A percentile compares a stretch with the other conserved stretches of the same genome.
These are phyloP conservation scores for Turritopsis rubra DNA, from an alignment of 30 jellyfish, hydroid and myxozoan genomes.

Conservation along the genomic window DNA sequence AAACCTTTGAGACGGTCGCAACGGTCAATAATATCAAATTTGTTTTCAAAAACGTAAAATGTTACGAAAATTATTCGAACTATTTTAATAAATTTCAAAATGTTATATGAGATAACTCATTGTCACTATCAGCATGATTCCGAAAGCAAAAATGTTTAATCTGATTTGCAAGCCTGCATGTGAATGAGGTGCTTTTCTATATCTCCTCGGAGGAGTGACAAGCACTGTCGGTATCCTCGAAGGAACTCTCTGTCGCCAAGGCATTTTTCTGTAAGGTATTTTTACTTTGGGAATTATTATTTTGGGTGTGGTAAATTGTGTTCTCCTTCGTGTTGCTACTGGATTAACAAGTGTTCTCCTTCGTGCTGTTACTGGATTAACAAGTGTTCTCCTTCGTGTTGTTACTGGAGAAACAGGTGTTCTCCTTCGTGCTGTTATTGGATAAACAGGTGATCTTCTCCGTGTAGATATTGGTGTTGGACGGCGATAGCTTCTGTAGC, in stretches of 20 bases:
- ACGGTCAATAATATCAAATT: no score
- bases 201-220: not conserved
- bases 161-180: not conserved
- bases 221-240: not conserved
- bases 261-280: not conserved
- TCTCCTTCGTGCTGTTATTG: not conserved
- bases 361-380: not conserved
- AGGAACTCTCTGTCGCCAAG: not conserved
- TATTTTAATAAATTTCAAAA: not conserved
- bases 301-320: not conserved
- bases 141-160: not conserved
- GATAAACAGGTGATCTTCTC: not conserved
- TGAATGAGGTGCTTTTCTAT: not conserved
- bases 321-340: not conserved
- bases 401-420: not conserved
- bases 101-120: no score
- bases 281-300: not conserved
- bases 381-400: not conserved
- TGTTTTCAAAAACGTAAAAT: no score
- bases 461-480: not conserved
- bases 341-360: not conserved
- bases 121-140: not conserved
- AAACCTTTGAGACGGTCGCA: no score
- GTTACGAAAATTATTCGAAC: no score
- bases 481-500: no score